A percentile compares a stretch with the other conserved stretches of the same genome.
Evolutionary conservation across 37 sponge, comb jelly and placozoan species (phyloP).

Genomic region (Chondrilla cf. caribensis): DNA sequence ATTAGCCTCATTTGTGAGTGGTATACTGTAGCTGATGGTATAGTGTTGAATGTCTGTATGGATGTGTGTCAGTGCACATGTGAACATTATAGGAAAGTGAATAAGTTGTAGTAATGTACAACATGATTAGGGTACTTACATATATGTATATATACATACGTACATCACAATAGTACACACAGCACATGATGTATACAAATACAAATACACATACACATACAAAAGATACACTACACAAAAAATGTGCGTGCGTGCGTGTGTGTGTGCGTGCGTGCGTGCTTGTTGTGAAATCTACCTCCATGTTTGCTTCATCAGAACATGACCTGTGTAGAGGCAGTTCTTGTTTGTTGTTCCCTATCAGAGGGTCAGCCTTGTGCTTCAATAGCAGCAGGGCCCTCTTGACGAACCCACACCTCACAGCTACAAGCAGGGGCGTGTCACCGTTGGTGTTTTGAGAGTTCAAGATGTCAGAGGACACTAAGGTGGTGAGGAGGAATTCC

Average conservation of each 20-base stretch:
- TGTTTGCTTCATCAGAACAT: slow-evolving; percentile 17
- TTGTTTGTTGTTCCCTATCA: slow-evolving; percentile 45
- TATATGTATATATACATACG: neutral
- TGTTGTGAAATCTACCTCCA: slow-evolving; percentile 63
- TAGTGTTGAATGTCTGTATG: too few relatives aligned
- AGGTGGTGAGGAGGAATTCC: slow-evolving; percentile 42
- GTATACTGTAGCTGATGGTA: too few relatives aligned
- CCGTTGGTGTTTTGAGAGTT: slow-evolving; percentile 50
- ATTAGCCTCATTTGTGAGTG: too few relatives aligned
- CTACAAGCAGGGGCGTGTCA: slow-evolving; percentile 68
- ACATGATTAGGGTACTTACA: too few relatives aligned
- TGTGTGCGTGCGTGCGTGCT: neutral
- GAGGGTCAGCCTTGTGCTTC: slow-evolving; percentile 29
- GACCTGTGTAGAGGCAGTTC: slow-evolving; percentile 72
- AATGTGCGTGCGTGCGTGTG: neutral
- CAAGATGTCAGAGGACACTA: slow-evolving; percentile 9
- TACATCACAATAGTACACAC: neutral
- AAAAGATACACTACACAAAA: neutral
- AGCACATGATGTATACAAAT: too few relatives aligned
- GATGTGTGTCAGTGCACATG: too few relatives aligned
- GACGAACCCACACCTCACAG: slow-evolving; percentile 39
- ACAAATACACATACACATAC: too few relatives aligned
- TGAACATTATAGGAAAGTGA: too few relatives aligned
- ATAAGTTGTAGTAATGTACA: too few relatives aligned
- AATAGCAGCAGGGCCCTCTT: slow-evolving; percentile 43